These are phyloP conservation scores for Orius insidiosus DNA, from an alignment of 1,140 invertebrate species.

Conservation along the genomic window DNA sequence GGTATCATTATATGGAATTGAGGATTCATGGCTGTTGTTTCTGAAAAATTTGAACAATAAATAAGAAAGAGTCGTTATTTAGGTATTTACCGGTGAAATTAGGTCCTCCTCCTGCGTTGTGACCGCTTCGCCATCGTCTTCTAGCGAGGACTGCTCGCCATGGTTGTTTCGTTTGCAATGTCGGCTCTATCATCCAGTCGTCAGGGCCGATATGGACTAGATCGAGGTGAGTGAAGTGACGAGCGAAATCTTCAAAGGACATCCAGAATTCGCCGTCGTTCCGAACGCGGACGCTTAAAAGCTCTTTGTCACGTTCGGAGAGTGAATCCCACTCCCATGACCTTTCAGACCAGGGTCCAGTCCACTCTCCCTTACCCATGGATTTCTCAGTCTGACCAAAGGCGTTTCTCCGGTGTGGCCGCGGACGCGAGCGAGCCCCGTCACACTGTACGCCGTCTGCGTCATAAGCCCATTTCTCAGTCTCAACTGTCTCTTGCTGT, in stretches of 20 bases:
- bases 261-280: slow-evolving; percentile 59
- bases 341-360: slow-evolving; percentile 47
- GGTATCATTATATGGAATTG: slow-evolving; percentile 55
- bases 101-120: slow-evolving; percentile 51
- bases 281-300: slow-evolving; percentile 39
- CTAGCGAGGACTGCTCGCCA: slow-evolving; percentile 53
- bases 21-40: slow-evolving; percentile 49
- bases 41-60: too few relatives aligned
- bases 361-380: slow-evolving; percentile 44
- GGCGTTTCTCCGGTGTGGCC: slow-evolving; percentile 31
- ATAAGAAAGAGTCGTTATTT: not conserved
- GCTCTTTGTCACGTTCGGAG: slow-evolving; percentile 41
- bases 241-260: slow-evolving; percentile 53
- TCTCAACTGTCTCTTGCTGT: slow-evolving; percentile 32
- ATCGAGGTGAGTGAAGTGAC: slow-evolving; percentile 50
- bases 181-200: slow-evolving; percentile 50
- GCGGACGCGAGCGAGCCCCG: slow-evolving; percentile 50
- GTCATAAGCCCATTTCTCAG: slow-evolving; percentile 43
- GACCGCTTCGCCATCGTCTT: slow-evolving; percentile 44
- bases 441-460: slow-evolving; percentile 54
- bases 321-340: slow-evolving; percentile 47
- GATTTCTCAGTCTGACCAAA: slow-evolving; percentile 30
- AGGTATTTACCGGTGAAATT: slow-evolving; percentile 30
- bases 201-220: slow-evolving; percentile 61
- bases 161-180: slow-evolving; percentile 44